Evolutionary conservation across 92 coral and sea anemone species (phyloP), one percentile per base, ranked within the genome.

Genomic region (Heliopora coerulea): DNA sequence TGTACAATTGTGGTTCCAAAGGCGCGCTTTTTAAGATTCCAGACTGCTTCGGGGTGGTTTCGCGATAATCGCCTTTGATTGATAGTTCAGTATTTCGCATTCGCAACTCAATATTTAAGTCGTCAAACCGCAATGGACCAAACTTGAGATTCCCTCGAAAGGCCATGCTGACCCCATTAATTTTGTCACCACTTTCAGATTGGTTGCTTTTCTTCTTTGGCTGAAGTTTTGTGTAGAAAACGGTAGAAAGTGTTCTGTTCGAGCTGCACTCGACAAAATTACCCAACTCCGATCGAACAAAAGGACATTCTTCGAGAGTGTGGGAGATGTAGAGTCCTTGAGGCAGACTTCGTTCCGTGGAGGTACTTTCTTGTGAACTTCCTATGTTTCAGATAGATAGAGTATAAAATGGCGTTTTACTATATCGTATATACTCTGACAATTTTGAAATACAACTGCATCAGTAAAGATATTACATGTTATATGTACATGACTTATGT

Each of bases 61-160:
- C n/a, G n/a, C 13, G 23, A 56, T 28, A 13, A 13, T 23, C 17
- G 11, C 8, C 33, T 8, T 56, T 17, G 28, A 4, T 29, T 46
- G 42, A 31, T 18, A 19, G 14, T 23, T 62, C 26, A 7, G 42
- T 11, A 48, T 14, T 62, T 31, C 27, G 12, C 11, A 62, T 13
- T 0, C 48, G 12, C 3, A 62, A 14, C 20, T 62, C n/a, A 33
- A 62, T 35, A 31, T 24, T 3, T 30, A 20, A 21, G 20, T 62
- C 20, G 10, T 31, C n/a, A 21, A 62, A 62, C 13, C 25, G 46
- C 12, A 62, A 32, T 11, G 68, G 68, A 13, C 68, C 68, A 35
- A 31, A 39, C 20, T 62, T 62, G 68, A 62, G n/a, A 35, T 31
- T 11, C 15, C 68, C 68, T 3, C 14, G 30, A 27, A 62, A 62